Conservation (phyloP, 1,140 invertebrate genomes). For the Parapsyche elsis region DNA sequence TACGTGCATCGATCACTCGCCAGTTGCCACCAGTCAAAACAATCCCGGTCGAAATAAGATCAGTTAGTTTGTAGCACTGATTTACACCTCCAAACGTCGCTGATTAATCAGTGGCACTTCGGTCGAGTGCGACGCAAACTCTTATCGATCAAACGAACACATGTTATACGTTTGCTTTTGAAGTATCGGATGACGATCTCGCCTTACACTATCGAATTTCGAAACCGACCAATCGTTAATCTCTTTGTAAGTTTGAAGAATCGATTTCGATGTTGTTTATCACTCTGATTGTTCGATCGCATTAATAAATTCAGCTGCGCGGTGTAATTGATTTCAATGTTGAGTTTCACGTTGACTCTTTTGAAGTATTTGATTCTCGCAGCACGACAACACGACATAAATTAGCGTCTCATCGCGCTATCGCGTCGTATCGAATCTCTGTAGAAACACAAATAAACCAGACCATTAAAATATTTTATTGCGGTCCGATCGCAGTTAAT, state of each 20-base stretch:
- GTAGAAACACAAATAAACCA: conserved; percentile 14
- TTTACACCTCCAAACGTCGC: not conserved
- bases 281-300: too few relatives aligned
- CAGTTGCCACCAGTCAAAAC: conserved; percentile 8
- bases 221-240: not conserved
- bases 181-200: not conserved
- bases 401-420: not conserved
- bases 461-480: conserved; percentile 35
- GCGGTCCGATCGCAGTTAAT: conserved; percentile 20
- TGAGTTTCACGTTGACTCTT: too few relatives aligned
- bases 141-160: not conserved
- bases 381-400: not conserved
- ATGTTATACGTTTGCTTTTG: not conserved
- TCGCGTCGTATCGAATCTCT: not conserved
- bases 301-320: too few relatives aligned
- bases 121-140: not conserved
- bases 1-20: not conserved
- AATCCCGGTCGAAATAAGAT: not conserved
- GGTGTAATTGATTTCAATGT: too few relatives aligned
- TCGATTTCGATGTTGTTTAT: too few relatives aligned
- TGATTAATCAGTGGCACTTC: conserved; percentile 13
- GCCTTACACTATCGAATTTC: not conserved
- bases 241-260: not conserved
- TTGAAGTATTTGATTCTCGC: too few relatives aligned
- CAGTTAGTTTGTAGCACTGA: conserved; percentile 1